Base-by-base conservation (phyloP, 2,797 vertebrate species). In the Spinus pinus region DNA sequence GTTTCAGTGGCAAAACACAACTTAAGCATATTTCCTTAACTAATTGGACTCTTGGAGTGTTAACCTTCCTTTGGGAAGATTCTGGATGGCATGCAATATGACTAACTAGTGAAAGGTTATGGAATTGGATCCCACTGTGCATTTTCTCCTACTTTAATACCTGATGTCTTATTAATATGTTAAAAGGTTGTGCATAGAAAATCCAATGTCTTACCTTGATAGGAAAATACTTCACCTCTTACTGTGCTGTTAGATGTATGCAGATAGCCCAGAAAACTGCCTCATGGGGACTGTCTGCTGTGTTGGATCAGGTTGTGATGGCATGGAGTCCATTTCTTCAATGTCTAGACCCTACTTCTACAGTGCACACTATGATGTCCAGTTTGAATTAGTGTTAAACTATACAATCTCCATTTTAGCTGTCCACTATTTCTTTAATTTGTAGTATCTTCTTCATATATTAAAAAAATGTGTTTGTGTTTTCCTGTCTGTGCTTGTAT, bases 401-500 rank as follows among this genome's bases (percentile, higher is more conserved):
- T 21, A 49, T 39, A 14, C 51, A 14, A 6, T 72, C 46, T 91
- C 27, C 21, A 57, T 84, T 94, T 75, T 60, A 57, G 46, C 37
- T 86, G 33, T 69, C 35, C 13, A 9, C 8, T 80, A 30, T 58
- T 77, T 75, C 50, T 94, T 90, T 88, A 81, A 77, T 93, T 86
- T 81, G 31, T 94, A 89, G 22, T 46, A 72, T 8, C 35, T 73
- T 39, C 30, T 61, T 84, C 5, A 9, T 57, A 57, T 81, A 70
- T 70, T 86, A 22, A 47, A 89, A 86, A 86, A 65, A 41, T 2
- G 35, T 83, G 42, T 79, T 88, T 75, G 23, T 77, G 33, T 93
- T 88, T 93, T 85, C 94, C 41, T 90, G 90, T 91, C 88, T 84
- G 12, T 73, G 62, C 89, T 93, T 94, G 91, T 86, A 75, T 91